Conservation (phyloP, 1,140 invertebrate species). For the Alviniconcha marisindica region DNA sequence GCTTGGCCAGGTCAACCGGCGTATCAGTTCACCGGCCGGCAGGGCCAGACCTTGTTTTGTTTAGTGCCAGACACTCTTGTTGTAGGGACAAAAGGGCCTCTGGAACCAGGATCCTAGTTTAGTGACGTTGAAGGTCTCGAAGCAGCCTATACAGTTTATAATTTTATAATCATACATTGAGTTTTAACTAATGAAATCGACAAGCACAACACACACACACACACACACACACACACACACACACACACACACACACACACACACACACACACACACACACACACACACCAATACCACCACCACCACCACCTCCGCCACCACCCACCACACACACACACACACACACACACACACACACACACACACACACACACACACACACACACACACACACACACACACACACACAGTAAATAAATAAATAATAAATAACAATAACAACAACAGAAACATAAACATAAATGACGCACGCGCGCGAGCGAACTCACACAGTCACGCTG, state of each 20-base stretch:
- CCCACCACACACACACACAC: too few species aligned
- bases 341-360: too few species aligned
- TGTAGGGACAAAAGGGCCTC: neutral
- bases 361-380: too few species aligned
- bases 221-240: slow-evolving; percentile 17
- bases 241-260: slow-evolving; percentile 22
- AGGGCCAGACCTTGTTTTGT: too few species aligned
- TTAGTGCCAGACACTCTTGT: neutral
- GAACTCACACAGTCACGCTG: neutral
- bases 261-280: slow-evolving; percentile 22
- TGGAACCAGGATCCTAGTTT: too few species aligned
- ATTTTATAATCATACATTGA: too few species aligned
- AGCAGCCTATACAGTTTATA: too few species aligned
- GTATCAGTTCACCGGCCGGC: too few species aligned
- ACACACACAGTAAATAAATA: neutral
- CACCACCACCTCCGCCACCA: neutral
- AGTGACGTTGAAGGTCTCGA: too few species aligned
- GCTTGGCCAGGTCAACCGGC: neutral
- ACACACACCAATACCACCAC: neutral
- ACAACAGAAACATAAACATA: neutral
- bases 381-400: neutral
- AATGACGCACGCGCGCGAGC: neutral
- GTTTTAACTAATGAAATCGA: too few species aligned
- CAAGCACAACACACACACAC: slow-evolving; percentile 10
- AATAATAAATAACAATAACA: neutral